These are phyloP conservation scores for Rhagium mordax DNA, from an alignment of 2,888 invertebrate species.

Conservation along the genomic window DNA sequence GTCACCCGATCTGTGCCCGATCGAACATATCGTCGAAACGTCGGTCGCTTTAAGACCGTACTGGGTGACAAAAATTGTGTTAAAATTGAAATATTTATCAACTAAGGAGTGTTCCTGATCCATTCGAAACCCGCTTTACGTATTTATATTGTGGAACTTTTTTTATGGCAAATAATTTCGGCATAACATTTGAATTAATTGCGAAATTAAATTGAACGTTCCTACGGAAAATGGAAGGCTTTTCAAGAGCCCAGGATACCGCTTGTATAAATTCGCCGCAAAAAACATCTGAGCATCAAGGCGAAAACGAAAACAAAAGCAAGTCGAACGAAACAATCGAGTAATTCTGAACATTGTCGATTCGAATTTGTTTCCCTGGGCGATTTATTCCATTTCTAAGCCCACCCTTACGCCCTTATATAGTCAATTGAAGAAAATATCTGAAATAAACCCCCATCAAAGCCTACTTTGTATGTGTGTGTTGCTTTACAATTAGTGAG, in stretches of 20 bases:
- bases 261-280: slow-evolving; percentile 39
- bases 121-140: no score
- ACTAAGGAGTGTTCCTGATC: no score
- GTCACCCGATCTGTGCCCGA: no score
- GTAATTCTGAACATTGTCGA: slow-evolving; percentile 64
- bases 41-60: no score
- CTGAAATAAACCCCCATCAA: slow-evolving; percentile 48
- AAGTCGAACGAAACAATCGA: slow-evolving; percentile 57
- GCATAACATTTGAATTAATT: slow-evolving; percentile 27
- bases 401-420: slow-evolving; percentile 30
- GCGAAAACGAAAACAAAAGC: slow-evolving; percentile 56
- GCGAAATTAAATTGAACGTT: slow-evolving; percentile 32
- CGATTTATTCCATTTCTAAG: slow-evolving; percentile 55
- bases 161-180: not conserved
- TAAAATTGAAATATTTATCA: no score
- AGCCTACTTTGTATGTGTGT: slow-evolving; percentile 52
- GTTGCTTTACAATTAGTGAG: slow-evolving; percentile 55
- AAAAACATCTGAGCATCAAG: slow-evolving; percentile 54
- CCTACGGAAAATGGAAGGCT: slow-evolving; percentile 12
- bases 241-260: slow-evolving; percentile 14
- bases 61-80: no score
- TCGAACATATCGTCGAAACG: no score
- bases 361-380: slow-evolving; percentile 63
- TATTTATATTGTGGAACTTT: not conserved
- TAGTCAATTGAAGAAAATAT: slow-evolving; percentile 54